A percentile compares a stretch with the other conserved stretches of the same genome.
Evolutionary conservation across 92 coral and sea anemone species (phyloP).

Genomic region (Palythoa heliodiscus): DNA sequence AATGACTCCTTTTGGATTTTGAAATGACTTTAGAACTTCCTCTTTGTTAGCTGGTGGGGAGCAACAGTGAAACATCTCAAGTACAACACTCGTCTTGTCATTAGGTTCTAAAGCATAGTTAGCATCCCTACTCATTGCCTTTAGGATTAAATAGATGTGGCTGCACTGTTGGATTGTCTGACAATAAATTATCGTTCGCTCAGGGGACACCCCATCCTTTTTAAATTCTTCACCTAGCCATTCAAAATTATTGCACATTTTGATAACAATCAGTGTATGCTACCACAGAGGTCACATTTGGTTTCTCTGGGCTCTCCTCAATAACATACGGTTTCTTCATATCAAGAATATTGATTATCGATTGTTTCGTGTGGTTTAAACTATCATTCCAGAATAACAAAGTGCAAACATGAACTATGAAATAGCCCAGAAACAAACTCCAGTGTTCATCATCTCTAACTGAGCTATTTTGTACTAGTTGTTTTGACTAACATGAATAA

Average conservation of each 20-base stretch:
- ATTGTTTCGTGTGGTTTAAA: not conserved
- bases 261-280: not conserved
- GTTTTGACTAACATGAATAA: not conserved
- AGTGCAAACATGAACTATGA: not conserved
- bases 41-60: conserved; percentile 50
- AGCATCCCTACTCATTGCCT: conserved; percentile 33
- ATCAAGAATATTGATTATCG: not conserved
- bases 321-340: not conserved
- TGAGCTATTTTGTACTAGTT: too few relatives aligned
- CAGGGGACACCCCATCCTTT: not conserved
- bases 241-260: conserved; percentile 10
- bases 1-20: conserved; percentile 31
- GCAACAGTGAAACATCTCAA: conserved; percentile 61
- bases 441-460: too few relatives aligned
- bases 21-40: conserved; percentile 42
- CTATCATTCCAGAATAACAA: not conserved
- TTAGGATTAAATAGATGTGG: conserved; percentile 31
- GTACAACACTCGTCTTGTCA: conserved; percentile 46
- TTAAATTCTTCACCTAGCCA: conserved; percentile 50
- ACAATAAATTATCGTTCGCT: conserved; percentile 56
- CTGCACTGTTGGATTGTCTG: conserved; percentile 63
- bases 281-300: not conserved
- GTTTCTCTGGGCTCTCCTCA: conserved; percentile 8
- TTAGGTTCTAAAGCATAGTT: conserved; percentile 29
- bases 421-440: too few relatives aligned